A percentile compares a stretch with the other conserved stretches of the same genome.
These are phyloP conservation scores for Oxyruncus cristatus DNA, from an alignment of 2,113 vertebrate species.

Conservation along the genomic window DNA sequence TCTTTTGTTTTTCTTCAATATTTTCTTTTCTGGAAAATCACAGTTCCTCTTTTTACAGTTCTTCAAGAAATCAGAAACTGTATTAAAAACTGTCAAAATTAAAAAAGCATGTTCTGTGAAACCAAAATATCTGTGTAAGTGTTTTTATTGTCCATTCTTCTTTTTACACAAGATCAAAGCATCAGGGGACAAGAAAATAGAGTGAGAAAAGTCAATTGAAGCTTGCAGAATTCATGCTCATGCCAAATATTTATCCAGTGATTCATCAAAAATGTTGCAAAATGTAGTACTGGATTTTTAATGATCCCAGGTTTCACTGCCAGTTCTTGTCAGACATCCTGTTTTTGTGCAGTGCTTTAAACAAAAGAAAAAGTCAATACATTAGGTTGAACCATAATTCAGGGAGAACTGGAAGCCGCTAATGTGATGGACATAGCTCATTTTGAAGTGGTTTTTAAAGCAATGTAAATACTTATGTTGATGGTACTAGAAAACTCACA, in stretches of 20 bases:
- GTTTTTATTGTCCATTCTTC: constrained; percentile 36
- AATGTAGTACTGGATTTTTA: constrained; percentile 32
- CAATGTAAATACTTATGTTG: background rate
- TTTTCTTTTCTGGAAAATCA: background rate
- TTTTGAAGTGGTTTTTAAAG: background rate
- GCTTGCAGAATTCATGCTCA: background rate
- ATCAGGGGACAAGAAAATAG: constrained; percentile 41
- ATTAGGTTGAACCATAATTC: background rate
- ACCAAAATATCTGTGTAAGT: constrained; percentile 34
- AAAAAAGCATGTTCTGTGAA: constrained; percentile 43
- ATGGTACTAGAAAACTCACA: background rate
- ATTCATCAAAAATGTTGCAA: constrained; percentile 56
- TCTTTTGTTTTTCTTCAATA: background rate
- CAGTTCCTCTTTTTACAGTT: constrained; percentile 15
- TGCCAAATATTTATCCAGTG: constrained; percentile 41
- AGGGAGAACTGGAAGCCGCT: background rate
- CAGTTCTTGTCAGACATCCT: constrained; percentile 46
- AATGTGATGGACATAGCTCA: background rate
- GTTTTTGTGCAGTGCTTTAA: background rate
- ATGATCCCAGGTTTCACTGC: constrained; percentile 10
- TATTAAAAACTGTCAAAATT: constrained; percentile 56
- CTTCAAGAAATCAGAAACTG: constrained; percentile 38
- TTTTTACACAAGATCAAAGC: constrained; percentile 50
- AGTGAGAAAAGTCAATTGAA: constrained; percentile 46
- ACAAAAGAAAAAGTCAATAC: background rate